These are phyloP conservation scores for Formica selysi DNA, from an alignment of 1,140 invertebrate genomes.

Conservation along the genomic window DNA sequence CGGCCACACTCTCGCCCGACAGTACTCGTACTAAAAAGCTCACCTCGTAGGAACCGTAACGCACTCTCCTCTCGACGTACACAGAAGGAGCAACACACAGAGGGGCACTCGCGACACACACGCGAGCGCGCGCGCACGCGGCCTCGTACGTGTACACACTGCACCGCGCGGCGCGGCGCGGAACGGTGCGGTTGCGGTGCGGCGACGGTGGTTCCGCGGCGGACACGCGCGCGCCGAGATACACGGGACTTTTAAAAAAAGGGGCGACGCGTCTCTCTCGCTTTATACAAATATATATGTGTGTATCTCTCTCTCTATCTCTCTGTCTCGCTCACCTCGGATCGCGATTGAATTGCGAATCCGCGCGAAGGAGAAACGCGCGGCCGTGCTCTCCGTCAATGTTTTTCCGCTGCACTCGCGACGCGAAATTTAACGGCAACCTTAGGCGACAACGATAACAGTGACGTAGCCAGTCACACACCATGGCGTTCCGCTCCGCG, in stretches of 20 bases:
- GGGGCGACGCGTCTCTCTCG: constrained; percentile 19
- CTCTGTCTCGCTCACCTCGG: not conserved
- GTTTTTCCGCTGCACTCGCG: constrained; percentile 48
- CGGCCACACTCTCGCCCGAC: constrained; percentile 61
- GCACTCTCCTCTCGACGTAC: constrained; percentile 50
- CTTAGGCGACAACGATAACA: constrained; percentile 72
- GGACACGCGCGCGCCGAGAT: not conserved
- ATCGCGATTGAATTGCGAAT: not conserved
- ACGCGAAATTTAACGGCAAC: constrained; percentile 8
- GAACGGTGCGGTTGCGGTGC: constrained; percentile 1
- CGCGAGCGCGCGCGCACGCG: constrained; percentile 4
- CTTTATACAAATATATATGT: not conserved
- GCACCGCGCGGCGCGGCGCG: not conserved
- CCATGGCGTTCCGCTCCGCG: constrained; percentile 78
- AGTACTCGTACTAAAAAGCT: constrained; percentile 65
- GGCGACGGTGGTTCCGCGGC: constrained; percentile 19
- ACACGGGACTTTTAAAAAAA: constrained; percentile 43
- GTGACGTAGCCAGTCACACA: constrained; percentile 80
- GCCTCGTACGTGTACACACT: constrained; percentile 43
- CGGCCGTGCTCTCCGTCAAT: not conserved
- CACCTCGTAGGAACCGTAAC: constrained; percentile 58
- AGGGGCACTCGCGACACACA: not conserved
- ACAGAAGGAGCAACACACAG: constrained; percentile 31
- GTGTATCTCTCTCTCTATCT: not conserved
- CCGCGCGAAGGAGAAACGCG: not conserved